phyloP scores from a whole-genome alignment of 2,797 vertebrate species.

The Trachurus trachurus region DNA sequence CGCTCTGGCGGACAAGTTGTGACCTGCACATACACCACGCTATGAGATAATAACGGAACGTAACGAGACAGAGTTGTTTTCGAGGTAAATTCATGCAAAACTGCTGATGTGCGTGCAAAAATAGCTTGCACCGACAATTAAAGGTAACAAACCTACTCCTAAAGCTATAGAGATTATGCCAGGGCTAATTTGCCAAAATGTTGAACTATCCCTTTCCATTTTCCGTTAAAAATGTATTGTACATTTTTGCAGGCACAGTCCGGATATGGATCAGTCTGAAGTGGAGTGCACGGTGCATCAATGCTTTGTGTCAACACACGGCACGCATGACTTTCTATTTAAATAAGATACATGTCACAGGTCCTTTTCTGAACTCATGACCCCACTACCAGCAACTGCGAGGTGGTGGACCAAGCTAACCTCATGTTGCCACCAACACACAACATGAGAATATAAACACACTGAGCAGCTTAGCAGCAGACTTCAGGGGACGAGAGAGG shows the following conservation, averaged over 20 bases:
- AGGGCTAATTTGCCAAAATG: no score
- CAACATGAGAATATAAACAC: constrained; percentile 66
- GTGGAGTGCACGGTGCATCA: neutral
- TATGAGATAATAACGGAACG: no score
- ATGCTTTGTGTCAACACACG: constrained; percentile 37
- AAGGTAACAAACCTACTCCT: no score
- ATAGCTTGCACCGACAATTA: no score
- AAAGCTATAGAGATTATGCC: no score
- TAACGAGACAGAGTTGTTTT: no score
- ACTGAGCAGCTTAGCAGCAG: constrained; percentile 51
- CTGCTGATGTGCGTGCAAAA: no score
- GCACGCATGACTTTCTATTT: constrained; percentile 49
- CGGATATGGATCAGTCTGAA: constrained; percentile 25
- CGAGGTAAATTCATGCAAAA: no score
- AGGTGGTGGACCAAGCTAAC: constrained; percentile 35
- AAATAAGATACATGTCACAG: constrained; percentile 46
- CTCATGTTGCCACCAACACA: constrained; percentile 63
- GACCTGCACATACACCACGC: no score
- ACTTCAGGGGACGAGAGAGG: constrained; percentile 20
- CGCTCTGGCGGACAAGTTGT: no score
- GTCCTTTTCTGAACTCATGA: constrained; percentile 45
- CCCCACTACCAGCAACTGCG: constrained; percentile 31
- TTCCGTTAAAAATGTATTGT: neutral
- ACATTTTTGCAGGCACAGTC: neutral
- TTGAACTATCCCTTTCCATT: neutral